These are phyloP conservation scores for Aphelenchoides avenae DNA, from an alignment of 1,140 invertebrate species.

Conservation along the genomic window DNA sequence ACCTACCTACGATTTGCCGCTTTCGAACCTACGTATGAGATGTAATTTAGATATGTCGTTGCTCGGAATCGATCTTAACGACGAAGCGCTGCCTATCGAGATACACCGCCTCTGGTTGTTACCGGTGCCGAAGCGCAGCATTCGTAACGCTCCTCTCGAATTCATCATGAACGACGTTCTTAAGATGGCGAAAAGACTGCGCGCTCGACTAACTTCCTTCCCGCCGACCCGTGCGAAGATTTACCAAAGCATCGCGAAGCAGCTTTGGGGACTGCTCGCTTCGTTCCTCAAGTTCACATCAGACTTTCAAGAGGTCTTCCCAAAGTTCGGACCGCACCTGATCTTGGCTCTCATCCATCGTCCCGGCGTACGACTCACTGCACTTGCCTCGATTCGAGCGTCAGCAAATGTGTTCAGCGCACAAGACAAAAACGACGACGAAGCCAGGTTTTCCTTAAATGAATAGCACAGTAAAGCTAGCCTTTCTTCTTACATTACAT, in stretches of 20 bases:
- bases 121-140: conserved; percentile 76
- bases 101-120: conserved; percentile 80
- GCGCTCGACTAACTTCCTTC: conserved; percentile 14
- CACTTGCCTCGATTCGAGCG: conserved; percentile 62
- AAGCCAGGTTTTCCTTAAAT: no score
- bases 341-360: conserved; percentile 63
- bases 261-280: conserved; percentile 86
- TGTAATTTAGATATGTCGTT: no score
- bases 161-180: conserved; percentile 77
- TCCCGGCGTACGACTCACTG: conserved; percentile 60
- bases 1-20: no score
- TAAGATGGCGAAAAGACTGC: conserved; percentile 67
- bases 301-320: conserved; percentile 70
- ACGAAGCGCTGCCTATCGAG: conserved; percentile 60
- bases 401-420: conserved; percentile 24
- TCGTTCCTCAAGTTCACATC: conserved; percentile 74
- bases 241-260: conserved; percentile 60
- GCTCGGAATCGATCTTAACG: conserved; percentile 52
- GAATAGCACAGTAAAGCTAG: no score
- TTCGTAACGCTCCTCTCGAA: conserved; percentile 72
- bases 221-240: conserved; percentile 19
- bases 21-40: no score
- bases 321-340: conserved; percentile 73
- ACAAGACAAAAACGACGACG: no score
- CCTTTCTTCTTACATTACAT: no score